Conservation (phyloP, 2,797 vertebrate species). For the Acanthurus tractus region DNA sequence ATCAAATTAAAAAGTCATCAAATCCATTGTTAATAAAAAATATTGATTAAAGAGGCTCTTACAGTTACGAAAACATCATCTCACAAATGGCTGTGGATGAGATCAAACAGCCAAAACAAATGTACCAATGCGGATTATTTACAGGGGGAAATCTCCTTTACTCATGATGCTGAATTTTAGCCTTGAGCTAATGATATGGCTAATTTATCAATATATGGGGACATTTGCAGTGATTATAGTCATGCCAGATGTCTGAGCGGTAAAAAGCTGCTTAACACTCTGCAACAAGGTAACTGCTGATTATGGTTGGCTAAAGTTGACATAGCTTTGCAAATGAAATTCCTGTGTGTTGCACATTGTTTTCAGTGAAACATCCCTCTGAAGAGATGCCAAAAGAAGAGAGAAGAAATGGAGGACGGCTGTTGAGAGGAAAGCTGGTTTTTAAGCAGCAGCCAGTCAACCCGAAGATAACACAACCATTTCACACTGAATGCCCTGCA, state of each 20-base stretch:
- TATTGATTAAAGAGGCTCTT: not conserved
- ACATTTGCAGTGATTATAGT: not conserved
- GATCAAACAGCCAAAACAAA: too few species aligned
- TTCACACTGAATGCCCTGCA: not conserved
- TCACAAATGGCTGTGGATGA: not conserved
- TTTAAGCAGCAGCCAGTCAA: constrained; percentile 9
- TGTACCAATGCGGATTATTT: not conserved
- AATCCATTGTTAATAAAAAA: not conserved
- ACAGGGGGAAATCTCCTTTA: not conserved
- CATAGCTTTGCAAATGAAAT: not conserved
- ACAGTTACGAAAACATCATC: not conserved
- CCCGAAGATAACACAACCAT: constrained; percentile 11
- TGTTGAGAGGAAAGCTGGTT: not conserved
- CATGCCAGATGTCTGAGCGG: too few species aligned
- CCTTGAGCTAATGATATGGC: constrained; percentile 2
- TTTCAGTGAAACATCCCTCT: not conserved
- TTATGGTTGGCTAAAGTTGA: not conserved
- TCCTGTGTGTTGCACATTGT: constrained; percentile 1
- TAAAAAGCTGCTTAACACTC: not conserved
- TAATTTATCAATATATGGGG: constrained; percentile 1
- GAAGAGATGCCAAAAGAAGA: not conserved
- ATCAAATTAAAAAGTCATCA: not conserved
- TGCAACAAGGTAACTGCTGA: not conserved
- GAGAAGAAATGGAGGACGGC: not conserved
- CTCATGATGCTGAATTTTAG: not conserved